phyloP scores from a whole-genome alignment of 2,797 vertebrate genomes.

The Aphelocoma californica region DNA sequence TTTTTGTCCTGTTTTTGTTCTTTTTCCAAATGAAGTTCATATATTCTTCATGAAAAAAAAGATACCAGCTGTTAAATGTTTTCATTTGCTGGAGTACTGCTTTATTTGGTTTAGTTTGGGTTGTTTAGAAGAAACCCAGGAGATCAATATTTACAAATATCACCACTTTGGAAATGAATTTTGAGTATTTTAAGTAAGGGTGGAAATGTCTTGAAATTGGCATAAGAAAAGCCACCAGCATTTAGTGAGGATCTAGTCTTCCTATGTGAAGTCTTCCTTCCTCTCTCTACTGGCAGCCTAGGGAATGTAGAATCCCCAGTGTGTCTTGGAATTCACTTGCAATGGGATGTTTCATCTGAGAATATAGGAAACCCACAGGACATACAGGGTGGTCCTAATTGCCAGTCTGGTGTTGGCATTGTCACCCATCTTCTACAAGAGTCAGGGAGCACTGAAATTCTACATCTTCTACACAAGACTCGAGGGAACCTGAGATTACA shows the following conservation, averaged over 20 bases:
- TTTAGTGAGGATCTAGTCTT: background rate
- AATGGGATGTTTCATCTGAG: background rate
- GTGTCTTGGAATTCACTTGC: background rate
- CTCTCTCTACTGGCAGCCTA: background rate
- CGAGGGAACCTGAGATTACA: background rate
- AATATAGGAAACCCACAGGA: background rate
- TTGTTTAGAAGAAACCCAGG: background rate
- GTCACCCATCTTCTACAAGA: background rate
- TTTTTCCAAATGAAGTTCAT: background rate
- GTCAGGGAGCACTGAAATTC: background rate
- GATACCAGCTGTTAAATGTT: background rate
- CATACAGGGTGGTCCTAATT: background rate
- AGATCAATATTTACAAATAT: background rate
- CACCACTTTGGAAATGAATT: background rate
- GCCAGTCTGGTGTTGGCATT: background rate
- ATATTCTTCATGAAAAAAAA: background rate
- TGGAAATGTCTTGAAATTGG: background rate
- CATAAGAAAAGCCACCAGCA: background rate
- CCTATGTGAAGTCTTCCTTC: background rate
- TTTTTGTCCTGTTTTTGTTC: background rate
- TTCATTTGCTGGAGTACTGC: background rate
- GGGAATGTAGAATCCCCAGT: background rate
- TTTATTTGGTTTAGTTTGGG: background rate
- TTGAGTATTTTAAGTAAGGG: background rate
- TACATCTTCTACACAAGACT: background rate